Evolutionary conservation across 2,113 vertebrate genomes (phyloP), one percentile per base, ranked within the genome.

Genomic region (Lophura nycthemera): DNA sequence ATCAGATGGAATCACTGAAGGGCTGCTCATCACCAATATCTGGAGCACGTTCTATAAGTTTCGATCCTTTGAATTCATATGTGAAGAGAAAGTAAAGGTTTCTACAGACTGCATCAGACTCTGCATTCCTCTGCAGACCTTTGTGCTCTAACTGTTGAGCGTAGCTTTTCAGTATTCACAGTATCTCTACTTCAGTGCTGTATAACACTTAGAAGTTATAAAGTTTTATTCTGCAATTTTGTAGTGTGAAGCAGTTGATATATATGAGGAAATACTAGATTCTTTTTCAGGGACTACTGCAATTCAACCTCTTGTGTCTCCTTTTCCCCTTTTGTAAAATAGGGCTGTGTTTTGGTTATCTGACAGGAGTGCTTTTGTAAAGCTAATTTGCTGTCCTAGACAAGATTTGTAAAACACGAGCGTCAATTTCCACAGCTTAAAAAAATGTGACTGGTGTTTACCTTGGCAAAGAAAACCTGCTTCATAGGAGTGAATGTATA

Each of bases 171-270:
- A 40, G 16, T 54, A 54, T 54, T 54, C 52, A 54, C 25, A 4
- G 27, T 66, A 34, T 65, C 52, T 83, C 34, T 42, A 61, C 13
- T 65, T 72, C 71, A 85, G 1, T 83, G 47, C 66, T 45, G 42
- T 61, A 70, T 59, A 92, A 60, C 40, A 40, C n/a, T 67, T 76
- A 48, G 47, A 84, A 86, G 63, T 66, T 36, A 61, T 13, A 65
- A 90, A 85, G 34, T 38, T 91, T 75, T 79, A 43, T 93, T 94
- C 92, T 89, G 29, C 47, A 65, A 5, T 32, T 63, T 40, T 40
- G 25, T 25, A 40, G 16, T 64, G 67, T 60, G 78, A 85, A 67
- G 43, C 52, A 64, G 12, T 71, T 50, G 40, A n/a, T 48, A 47
- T 3, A 19, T 27, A 25, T n/a, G 25, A 77, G 22, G 29, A 83